Evolutionary conservation across 2,797 vertebrate genomes (phyloP).

Genomic region (Poeciliopsis infans): DNA sequence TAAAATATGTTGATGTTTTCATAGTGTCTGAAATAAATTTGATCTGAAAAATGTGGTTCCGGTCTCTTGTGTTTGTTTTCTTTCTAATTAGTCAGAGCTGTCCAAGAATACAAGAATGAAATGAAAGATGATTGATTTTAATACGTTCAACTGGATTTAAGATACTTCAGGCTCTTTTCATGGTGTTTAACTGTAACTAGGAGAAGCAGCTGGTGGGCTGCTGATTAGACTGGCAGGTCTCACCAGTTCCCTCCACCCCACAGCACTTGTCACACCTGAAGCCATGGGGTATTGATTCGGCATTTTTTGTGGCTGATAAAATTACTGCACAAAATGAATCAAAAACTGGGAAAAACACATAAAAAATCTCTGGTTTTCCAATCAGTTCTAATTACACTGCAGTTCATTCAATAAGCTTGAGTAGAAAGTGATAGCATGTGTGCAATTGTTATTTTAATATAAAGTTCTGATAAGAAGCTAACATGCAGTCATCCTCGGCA

Average conservation of each 20-base stretch:
- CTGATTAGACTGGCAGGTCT: slow-evolving; percentile 50
- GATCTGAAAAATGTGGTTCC: slow-evolving; percentile 17
- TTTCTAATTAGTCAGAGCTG: slow-evolving; percentile 23
- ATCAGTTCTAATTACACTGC: slow-evolving; percentile 18
- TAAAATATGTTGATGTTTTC: slow-evolving; percentile 6
- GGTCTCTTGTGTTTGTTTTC: slow-evolving; percentile 22
- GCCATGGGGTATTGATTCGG: slow-evolving; percentile 42
- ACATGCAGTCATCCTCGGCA: neutral
- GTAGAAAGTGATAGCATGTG: neutral
- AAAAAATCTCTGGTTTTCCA: neutral
- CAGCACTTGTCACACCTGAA: slow-evolving; percentile 56
- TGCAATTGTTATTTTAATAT: neutral
- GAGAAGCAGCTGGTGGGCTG: slow-evolving; percentile 34
- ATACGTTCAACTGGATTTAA: slow-evolving; percentile 20
- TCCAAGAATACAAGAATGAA: neutral
- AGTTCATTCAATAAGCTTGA: slow-evolving; percentile 4
- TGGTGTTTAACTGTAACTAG: slow-evolving; percentile 30
- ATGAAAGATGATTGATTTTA: slow-evolving; percentile 30
- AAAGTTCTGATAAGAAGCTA: neutral
- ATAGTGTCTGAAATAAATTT: slow-evolving; percentile 25
- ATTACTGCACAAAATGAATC: slow-evolving; percentile 19
- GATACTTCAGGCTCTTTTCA: slow-evolving; percentile 21
- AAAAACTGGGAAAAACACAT: slow-evolving; percentile 16
- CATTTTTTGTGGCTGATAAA: slow-evolving; percentile 38
- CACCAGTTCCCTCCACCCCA: slow-evolving; percentile 47